These are phyloP conservation scores for Lissocephala sabroskyi DNA, from an alignment of 2,888 invertebrate species.

Conservation along the genomic window DNA sequence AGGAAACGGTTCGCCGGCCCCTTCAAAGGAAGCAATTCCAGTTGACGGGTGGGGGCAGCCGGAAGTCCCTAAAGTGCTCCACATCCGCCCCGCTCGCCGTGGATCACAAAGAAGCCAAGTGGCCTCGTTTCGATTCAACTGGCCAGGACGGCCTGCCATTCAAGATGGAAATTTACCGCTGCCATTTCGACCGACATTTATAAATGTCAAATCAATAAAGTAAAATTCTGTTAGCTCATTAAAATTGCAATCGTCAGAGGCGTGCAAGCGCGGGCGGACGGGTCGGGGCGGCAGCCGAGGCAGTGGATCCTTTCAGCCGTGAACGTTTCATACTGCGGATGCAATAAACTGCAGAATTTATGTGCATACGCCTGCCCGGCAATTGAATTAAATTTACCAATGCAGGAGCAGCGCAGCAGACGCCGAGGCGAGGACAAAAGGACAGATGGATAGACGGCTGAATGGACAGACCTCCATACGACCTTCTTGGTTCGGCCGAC, in stretches of 20 bases:
- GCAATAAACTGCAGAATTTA: constrained; percentile 61
- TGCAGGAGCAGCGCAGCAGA: constrained; percentile 14
- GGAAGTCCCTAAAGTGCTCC: constrained; percentile 23
- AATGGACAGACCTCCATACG: neutral
- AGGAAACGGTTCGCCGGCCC: constrained; percentile 11
- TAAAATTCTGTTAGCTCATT: constrained; percentile 50
- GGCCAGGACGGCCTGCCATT: neutral
- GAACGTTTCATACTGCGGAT: constrained; percentile 56
- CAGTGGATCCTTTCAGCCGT: constrained; percentile 30
- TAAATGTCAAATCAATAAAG: constrained; percentile 22
- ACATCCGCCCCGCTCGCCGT: constrained; percentile 2
- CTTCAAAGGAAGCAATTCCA: neutral
- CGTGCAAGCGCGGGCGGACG: neutral
- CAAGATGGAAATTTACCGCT: neutral
- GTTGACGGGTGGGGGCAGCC: constrained; percentile 1
- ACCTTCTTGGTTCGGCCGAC: neutral
- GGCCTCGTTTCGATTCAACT: neutral
- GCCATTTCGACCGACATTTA: neutral
- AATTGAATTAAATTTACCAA: constrained; percentile 61
- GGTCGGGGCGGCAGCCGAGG: no score
- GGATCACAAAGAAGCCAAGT: neutral
- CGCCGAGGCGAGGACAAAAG: no score
- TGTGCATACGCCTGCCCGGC: constrained; percentile 51
- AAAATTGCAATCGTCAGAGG: constrained; percentile 29
- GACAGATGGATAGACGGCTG: no score